Conservation (phyloP, 2,113 vertebrate genomes). For the Hippocampus guttulatus region DNA sequence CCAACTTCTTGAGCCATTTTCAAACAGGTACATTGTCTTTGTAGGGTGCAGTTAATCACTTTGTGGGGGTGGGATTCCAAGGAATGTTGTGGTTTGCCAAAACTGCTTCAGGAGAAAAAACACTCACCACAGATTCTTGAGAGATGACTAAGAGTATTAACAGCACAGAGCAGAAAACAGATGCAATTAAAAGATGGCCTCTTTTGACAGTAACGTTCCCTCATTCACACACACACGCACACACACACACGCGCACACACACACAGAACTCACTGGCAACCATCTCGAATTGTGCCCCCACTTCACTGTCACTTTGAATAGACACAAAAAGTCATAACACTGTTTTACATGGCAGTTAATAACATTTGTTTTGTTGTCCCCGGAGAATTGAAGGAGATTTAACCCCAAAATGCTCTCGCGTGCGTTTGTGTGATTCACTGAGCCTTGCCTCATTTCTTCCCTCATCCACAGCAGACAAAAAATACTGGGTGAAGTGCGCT, state of each 20-base stretch:
- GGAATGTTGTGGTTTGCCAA: constrained; percentile 41
- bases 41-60: constrained; percentile 37
- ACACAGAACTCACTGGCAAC: background rate
- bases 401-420: background rate
- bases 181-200: constrained; percentile 10
- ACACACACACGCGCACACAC: background rate
- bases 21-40: constrained; percentile 20
- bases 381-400: constrained; percentile 10
- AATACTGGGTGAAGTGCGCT: constrained; percentile 2
- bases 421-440: background rate
- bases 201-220: constrained; percentile 12
- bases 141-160: constrained; percentile 35
- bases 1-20: constrained; percentile 23
- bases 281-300: background rate
- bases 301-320: constrained; percentile 42
- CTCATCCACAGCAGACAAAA: constrained; percentile 11
- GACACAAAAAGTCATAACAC: constrained; percentile 11
- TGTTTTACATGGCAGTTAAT: constrained; percentile 45
- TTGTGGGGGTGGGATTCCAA: constrained; percentile 13
- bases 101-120: constrained; percentile 30
- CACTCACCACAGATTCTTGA: constrained; percentile 37
- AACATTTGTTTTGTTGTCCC: constrained; percentile 1
- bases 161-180: constrained; percentile 28
- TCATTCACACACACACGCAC: background rate
- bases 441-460: background rate